Percentiles rank a stretch among this genome's conserved stretches.
These are phyloP conservation scores for Eunapius fragilis DNA, from an alignment of 37 sponge, comb jelly and placozoan genomes.

Conservation along the genomic window DNA sequence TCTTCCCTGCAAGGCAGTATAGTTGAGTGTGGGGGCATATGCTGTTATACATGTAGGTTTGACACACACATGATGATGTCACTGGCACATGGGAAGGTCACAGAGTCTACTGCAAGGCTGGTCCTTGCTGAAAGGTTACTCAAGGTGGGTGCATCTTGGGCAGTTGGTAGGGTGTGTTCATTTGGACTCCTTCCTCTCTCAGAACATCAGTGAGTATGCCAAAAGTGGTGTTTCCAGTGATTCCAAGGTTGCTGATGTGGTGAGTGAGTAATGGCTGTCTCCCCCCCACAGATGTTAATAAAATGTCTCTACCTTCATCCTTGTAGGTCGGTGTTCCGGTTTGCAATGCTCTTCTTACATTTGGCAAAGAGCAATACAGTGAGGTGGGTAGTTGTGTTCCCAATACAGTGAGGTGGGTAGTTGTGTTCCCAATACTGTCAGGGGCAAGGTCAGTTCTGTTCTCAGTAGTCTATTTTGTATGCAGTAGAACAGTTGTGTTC, in stretches of 20 bases:
- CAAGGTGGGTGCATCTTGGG: slow-evolving; percentile 20
- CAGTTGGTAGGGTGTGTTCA: not conserved
- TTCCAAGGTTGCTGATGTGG: not conserved
- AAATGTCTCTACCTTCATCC: not conserved
- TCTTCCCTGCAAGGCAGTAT: no score
- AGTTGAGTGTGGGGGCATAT: not conserved
- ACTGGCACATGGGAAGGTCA: slow-evolving; percentile 45
- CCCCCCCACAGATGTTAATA: not conserved
- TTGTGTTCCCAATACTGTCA: not conserved
- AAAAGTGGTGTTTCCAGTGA: not conserved
- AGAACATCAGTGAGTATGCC: not conserved
- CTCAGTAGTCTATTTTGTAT: no score
- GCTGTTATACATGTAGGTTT: slow-evolving; percentile 11
- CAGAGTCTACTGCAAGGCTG: slow-evolving; percentile 59
- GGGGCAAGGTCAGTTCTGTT: not conserved
- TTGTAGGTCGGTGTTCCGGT: slow-evolving; percentile 78
- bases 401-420: not conserved
- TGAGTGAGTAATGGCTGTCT: not conserved
- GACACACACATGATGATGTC: slow-evolving; percentile 62
- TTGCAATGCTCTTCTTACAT: slow-evolving; percentile 81
- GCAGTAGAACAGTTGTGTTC: not conserved
- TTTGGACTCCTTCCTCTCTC: not conserved
- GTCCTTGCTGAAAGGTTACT: slow-evolving; percentile 50
- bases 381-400: slow-evolving; percentile 26
- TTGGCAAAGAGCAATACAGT: slow-evolving; percentile 72